Percentiles rank a stretch among this genome's conserved stretches.
Evolutionary conservation across 2,888 invertebrate genomes (phyloP).

Genomic region (Ophion slaviceki): DNA sequence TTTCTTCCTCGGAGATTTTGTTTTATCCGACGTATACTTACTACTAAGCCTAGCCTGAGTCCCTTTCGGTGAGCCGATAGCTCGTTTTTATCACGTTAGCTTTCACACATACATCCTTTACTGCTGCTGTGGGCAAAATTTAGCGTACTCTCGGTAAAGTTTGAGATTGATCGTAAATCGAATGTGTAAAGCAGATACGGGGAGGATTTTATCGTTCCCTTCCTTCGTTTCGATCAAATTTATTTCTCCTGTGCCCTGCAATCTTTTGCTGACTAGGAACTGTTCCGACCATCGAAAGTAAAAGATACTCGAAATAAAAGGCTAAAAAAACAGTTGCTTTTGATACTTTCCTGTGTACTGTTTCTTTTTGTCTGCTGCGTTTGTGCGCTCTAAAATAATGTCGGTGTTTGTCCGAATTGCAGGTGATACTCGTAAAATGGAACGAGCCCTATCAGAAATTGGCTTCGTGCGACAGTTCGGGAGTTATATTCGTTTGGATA

Average conservation of each 20-base stretch:
- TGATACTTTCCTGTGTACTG: neutral
- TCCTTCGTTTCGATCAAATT: neutral
- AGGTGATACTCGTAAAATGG: conserved; percentile 98
- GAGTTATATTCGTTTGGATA: conserved; percentile 99
- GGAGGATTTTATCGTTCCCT: conserved; percentile 36
- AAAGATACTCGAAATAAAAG: neutral
- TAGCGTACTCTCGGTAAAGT: conserved; percentile 29
- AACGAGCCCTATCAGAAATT: conserved; percentile 99
- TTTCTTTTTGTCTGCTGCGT: neutral
- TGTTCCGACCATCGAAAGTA: neutral
- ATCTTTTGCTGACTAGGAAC: conserved; percentile 3
- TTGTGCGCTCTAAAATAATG: conserved; percentile 12
- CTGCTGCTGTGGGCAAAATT: conserved; percentile 15
- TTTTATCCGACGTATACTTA: neutral
- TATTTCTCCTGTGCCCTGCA: neutral
- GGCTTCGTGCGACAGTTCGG: conserved; percentile 98
- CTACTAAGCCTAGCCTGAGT: neutral
- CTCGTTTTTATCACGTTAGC: neutral
- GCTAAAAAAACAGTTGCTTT: neutral
- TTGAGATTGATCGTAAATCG: conserved; percentile 49
- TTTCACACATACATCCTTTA: neutral
- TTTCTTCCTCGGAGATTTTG: neutral
- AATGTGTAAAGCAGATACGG: conserved; percentile 1
- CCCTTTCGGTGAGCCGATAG: conserved; percentile 6
- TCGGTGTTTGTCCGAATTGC: conserved; percentile 64